Conservation (phyloP, 1,140 invertebrate species). For the Neotoxoptera formosana region DNA sequence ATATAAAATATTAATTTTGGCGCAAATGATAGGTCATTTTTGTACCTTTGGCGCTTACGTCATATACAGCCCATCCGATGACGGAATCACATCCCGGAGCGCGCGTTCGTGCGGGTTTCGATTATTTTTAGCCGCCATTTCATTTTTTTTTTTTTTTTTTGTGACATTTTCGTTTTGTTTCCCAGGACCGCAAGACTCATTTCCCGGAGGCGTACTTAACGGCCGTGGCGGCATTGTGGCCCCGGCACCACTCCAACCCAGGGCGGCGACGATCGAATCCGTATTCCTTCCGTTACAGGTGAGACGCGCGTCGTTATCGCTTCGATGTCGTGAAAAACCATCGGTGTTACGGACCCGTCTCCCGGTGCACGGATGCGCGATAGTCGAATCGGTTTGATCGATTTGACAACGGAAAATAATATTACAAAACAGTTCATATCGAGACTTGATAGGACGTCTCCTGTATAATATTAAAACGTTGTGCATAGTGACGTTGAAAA, state of each 20-base stretch:
- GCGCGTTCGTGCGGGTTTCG: not conserved
- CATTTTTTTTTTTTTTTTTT: too few relatives aligned
- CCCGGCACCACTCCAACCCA: conserved; percentile 70
- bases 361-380: not conserved
- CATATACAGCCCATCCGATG: too few relatives aligned
- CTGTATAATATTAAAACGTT: too few relatives aligned
- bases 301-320: not conserved
- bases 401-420: not conserved
- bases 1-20: too few relatives aligned
- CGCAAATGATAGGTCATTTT: too few relatives aligned
- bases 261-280: conserved; percentile 72
- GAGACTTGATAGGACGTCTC: too few relatives aligned
- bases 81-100: not conserved
- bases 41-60: too few relatives aligned
- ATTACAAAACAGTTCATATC: not conserved
- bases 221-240: conserved; percentile 55
- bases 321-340: not conserved
- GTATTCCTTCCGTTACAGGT: conserved; percentile 62
- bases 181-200: conserved; percentile 37
- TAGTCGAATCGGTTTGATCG: not conserved
- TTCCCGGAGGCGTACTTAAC: conserved; percentile 29
- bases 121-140: not conserved
- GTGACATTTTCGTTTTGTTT: not conserved
- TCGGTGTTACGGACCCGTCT: not conserved
- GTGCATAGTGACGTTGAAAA: too few relatives aligned